Percentiles rank a stretch among this genome's conserved stretches.
Conservation (phyloP, 2,113 vertebrate genomes). For the Lepus timidus region DNA sequence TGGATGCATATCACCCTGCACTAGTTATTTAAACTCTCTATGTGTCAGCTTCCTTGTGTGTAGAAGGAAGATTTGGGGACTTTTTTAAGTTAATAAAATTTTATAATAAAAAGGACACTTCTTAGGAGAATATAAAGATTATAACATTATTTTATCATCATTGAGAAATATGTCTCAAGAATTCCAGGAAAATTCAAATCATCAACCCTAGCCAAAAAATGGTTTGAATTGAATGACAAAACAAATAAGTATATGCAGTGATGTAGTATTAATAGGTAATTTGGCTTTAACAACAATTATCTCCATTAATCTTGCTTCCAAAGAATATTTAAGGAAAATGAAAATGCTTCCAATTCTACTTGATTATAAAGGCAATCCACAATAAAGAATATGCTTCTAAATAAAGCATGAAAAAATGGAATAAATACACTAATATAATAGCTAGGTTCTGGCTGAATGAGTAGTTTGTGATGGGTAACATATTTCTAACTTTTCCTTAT, state of each 20-base stretch:
- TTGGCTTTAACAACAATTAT: neutral
- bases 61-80: too few relatives aligned
- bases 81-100: neutral
- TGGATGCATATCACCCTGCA: too few relatives aligned
- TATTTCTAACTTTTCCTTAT: neutral
- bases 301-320: neutral
- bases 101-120: neutral
- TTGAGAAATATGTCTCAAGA: neutral
- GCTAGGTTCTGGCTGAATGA: neutral
- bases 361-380: neutral
- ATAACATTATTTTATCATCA: neutral
- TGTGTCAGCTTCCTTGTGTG: too few relatives aligned
- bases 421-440: neutral
- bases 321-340: neutral
- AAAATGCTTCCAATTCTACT: constrained; percentile 4
- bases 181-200: neutral
- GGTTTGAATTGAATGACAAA: neutral
- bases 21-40: too few relatives aligned
- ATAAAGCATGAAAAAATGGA: neutral
- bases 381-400: neutral
- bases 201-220: neutral
- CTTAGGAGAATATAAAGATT: neutral
- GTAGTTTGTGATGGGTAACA: neutral
- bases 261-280: neutral
- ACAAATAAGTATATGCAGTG: neutral